A percentile compares a stretch with the other conserved stretches of the same genome.
phyloP scores from a whole-genome alignment of 2,888 invertebrate species.

The Brenthis ino region DNA sequence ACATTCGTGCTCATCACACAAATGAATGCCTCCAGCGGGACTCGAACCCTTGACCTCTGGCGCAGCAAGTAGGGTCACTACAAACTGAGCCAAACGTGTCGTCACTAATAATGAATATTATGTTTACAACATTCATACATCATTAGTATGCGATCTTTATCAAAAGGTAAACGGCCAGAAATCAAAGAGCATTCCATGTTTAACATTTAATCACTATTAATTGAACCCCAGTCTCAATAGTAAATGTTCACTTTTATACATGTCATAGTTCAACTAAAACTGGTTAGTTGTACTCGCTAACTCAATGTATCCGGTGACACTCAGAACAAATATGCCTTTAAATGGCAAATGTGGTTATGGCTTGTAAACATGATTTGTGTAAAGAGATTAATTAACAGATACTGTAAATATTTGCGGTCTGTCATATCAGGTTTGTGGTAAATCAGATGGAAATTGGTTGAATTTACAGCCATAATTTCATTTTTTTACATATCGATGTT shows the following conservation, averaged over 20 bases:
- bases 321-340: slow-evolving; percentile 44
- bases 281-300: slow-evolving; percentile 1
- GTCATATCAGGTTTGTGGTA: slow-evolving; percentile 13
- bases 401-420: slow-evolving; percentile 34
- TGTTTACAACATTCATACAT: not conserved
- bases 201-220: not conserved
- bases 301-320: slow-evolving; percentile 39
- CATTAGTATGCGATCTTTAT: slow-evolving; percentile 4
- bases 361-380: slow-evolving; percentile 43
- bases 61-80: too few relatives aligned
- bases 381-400: slow-evolving; percentile 40
- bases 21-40: too few relatives aligned
- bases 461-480: not conserved
- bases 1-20: too few relatives aligned
- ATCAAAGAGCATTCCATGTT: slow-evolving; percentile 6
- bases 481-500: too few relatives aligned
- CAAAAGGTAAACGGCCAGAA: slow-evolving; percentile 4
- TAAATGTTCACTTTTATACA: not conserved
- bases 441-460: slow-evolving; percentile 3
- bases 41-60: too few relatives aligned
- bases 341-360: slow-evolving; percentile 40
- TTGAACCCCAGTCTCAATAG: slow-evolving; percentile 3
- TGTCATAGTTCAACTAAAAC: not conserved
- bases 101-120: too few relatives aligned
- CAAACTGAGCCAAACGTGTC: too few relatives aligned